Conservation (phyloP, 2,797 vertebrate species). For the Poecile montanus region DNA sequence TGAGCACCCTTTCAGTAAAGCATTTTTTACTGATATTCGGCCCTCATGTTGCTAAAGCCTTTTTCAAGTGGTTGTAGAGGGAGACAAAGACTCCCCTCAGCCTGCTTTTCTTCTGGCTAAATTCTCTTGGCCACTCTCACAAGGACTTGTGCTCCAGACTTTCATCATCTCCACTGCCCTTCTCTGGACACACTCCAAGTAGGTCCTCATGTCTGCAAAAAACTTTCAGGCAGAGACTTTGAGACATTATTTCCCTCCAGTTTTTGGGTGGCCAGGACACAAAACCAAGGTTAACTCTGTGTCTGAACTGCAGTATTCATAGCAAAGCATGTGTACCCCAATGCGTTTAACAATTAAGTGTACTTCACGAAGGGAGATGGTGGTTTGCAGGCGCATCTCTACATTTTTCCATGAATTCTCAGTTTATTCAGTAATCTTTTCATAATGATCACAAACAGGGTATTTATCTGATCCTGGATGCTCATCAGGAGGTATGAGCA, state of each 20-base stretch:
- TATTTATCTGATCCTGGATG: neutral
- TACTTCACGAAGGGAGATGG: neutral
- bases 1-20: neutral
- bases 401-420: neutral
- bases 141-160: neutral
- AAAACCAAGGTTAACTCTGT: neutral
- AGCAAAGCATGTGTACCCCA: fast-evolving
- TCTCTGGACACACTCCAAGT: neutral
- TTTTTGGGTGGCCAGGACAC: neutral
- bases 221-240: neutral
- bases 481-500: neutral
- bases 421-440: neutral
- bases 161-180: neutral
- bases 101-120: neutral
- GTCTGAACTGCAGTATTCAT: neutral
- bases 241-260: neutral
- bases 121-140: neutral
- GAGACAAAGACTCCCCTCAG: neutral
- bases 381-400: neutral
- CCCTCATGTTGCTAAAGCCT: too few relatives aligned
- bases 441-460: neutral
- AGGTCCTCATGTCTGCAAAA: neutral
- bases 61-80: neutral
- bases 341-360: neutral
- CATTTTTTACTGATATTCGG: neutral